These are phyloP conservation scores for Syncerus caffer DNA, from an alignment of 2,797 vertebrate species.

Conservation along the genomic window DNA sequence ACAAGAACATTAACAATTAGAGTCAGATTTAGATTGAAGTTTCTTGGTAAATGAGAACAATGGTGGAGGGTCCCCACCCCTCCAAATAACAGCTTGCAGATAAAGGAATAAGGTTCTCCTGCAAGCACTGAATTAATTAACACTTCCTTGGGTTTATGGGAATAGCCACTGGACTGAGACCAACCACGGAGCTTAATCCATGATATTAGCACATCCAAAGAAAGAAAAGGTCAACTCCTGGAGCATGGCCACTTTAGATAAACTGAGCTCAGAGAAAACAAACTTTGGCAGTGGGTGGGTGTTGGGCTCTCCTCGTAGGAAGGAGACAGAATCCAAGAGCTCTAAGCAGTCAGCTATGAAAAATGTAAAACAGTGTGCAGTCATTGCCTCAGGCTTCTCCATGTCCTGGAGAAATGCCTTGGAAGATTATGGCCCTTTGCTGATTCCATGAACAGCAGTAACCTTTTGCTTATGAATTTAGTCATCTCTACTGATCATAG, in stretches of 20 bases:
- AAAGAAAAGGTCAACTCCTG: slow-evolving; percentile 57
- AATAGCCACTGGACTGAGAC: slow-evolving; percentile 1
- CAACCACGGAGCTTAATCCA: slow-evolving; percentile 20
- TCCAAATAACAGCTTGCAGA: neutral
- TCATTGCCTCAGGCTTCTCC: neutral
- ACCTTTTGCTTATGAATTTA: neutral
- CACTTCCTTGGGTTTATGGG: neutral
- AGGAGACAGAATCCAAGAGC: neutral
- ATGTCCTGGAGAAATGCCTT: neutral
- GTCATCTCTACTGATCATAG: neutral
- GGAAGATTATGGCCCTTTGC: neutral
- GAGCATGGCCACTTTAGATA: slow-evolving; percentile 36
- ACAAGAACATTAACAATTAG: neutral
- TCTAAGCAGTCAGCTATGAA: neutral
- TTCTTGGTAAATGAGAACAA: neutral
- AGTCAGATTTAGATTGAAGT: neutral
- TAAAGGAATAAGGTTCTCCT: neutral
- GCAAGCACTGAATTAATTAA: neutral
- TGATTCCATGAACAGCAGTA: neutral
- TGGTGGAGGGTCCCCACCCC: neutral
- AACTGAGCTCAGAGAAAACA: slow-evolving; percentile 58
- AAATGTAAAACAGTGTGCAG: neutral
- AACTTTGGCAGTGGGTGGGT: slow-evolving; percentile 1
- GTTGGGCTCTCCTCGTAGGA: neutral
- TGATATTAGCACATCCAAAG: slow-evolving; percentile 38